These are phyloP conservation scores for Cephalopterus ornatus DNA, from an alignment of 2,113 vertebrate genomes.

Conservation along the genomic window DNA sequence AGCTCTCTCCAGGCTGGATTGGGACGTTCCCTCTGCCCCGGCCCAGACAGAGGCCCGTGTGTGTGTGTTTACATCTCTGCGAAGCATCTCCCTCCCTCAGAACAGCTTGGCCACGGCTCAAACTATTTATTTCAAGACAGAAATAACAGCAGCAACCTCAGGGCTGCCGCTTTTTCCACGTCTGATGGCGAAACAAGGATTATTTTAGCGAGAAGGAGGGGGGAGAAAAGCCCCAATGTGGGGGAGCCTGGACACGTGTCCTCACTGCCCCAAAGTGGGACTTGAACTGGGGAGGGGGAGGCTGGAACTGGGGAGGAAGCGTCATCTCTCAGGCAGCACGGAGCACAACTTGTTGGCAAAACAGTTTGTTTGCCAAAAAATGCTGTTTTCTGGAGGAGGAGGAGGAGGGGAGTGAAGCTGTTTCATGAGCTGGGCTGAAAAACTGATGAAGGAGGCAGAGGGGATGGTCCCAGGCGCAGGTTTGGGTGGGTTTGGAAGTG, in stretches of 20 bases:
- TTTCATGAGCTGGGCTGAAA: background rate
- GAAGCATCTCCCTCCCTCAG: background rate
- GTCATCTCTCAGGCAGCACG: background rate
- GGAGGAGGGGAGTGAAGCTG: background rate
- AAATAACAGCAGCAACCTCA: slow-evolving; percentile 37
- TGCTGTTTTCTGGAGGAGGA: background rate
- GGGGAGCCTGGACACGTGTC: fast-evolving
- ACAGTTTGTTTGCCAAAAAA: slow-evolving; percentile 32
- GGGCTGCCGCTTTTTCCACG: background rate
- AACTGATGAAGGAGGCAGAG: background rate
- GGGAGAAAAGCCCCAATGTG: fast-evolving
- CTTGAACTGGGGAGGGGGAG: background rate
- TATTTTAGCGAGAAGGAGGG: background rate
- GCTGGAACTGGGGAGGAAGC: background rate
- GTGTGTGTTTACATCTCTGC: background rate
- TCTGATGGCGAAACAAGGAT: background rate
- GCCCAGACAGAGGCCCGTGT: background rate
- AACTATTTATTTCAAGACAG: slow-evolving; percentile 25
- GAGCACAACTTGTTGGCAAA: slow-evolving; percentile 50
- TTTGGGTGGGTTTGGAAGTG: background rate
- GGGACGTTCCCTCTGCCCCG: background rate
- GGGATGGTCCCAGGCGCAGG: background rate
- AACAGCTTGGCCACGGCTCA: background rate
- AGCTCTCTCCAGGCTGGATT: fast-evolving
- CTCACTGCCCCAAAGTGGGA: background rate